Evolutionary conservation across 2,888 invertebrate species (phyloP).

Genomic region (Lutraria lutraria): DNA sequence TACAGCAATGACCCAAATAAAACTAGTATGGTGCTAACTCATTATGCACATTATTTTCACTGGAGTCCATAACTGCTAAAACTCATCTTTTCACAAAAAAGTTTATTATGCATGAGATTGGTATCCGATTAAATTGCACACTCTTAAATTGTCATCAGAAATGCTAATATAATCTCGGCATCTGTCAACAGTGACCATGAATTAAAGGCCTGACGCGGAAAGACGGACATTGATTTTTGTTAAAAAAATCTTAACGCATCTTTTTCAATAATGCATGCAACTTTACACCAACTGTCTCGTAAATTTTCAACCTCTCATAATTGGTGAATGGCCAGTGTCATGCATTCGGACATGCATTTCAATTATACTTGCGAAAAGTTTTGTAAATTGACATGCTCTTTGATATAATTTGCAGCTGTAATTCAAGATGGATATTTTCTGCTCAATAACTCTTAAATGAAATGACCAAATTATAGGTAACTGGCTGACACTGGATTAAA

Average conservation of each 20-base stretch:
- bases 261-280: conserved; percentile 67
- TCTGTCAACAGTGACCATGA: conserved; percentile 40
- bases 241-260: conserved; percentile 51
- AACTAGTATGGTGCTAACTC: not conserved
- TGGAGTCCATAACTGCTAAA: conserved; percentile 5
- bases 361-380: conserved; percentile 62
- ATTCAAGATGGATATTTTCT: conserved; percentile 40
- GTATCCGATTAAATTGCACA: conserved; percentile 26
- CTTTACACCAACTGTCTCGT: conserved; percentile 58
- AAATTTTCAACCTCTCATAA: conserved; percentile 61
- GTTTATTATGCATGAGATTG: conserved; percentile 20
- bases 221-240: conserved; percentile 37
- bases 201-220: conserved; percentile 30
- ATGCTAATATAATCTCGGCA: conserved; percentile 42
- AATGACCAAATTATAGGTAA: conserved; percentile 71
- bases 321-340: conserved; percentile 59
- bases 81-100: conserved; percentile 12
- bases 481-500: conserved; percentile 57
- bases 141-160: conserved; percentile 26
- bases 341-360: conserved; percentile 65
- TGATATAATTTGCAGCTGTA: conserved; percentile 49
- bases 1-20: no score
- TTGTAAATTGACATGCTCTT: conserved; percentile 57
- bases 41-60: not conserved
- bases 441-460: conserved; percentile 65